Conservation (phyloP, 2,797 vertebrate species). For the Enteromius treurensis region DNA sequence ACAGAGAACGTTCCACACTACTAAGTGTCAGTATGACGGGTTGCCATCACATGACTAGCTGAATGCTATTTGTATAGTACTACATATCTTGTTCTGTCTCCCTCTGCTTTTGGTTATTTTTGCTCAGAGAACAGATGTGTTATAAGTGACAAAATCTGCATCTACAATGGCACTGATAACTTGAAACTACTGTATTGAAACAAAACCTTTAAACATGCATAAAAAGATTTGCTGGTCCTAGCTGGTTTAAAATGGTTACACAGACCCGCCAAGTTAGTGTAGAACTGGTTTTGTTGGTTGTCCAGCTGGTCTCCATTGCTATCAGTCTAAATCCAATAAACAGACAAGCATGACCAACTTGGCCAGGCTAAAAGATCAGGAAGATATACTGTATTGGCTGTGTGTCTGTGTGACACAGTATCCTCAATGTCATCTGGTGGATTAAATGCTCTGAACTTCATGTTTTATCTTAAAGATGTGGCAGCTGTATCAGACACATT, state of each 20-base stretch:
- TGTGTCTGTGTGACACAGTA: not conserved
- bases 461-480: conserved; percentile 16
- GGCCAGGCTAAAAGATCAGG: not conserved
- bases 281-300: not conserved
- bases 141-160: not conserved
- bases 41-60: not conserved
- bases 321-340: not conserved
- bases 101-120: not conserved
- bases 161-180: not conserved
- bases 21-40: not conserved
- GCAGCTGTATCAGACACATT: not conserved
- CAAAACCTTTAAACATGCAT: not conserved
- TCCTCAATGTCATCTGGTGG: conserved; percentile 5
- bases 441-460: not conserved
- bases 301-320: not conserved
- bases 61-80: not conserved
- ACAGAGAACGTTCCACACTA: not conserved
- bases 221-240: not conserved
- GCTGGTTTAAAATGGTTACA: not conserved
- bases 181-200: not conserved
- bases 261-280: not conserved
- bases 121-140: not conserved
- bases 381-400: not conserved
- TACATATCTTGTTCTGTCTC: not conserved
- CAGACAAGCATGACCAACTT: not conserved